phyloP scores from a whole-genome alignment of 2,888 invertebrate genomes.

The Drosophila mayaguana region DNA sequence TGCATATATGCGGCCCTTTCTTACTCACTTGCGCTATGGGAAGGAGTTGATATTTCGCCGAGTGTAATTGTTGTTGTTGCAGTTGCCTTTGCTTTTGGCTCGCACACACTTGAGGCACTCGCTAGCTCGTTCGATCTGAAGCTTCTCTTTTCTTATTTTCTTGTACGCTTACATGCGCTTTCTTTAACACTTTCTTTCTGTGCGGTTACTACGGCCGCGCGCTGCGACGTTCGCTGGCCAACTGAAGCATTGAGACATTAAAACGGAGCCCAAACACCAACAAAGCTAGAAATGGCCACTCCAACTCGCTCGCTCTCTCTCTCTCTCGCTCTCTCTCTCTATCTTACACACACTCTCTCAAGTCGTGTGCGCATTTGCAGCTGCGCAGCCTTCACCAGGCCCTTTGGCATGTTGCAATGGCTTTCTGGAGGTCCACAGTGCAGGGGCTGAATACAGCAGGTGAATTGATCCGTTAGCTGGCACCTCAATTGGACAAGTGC shows the following conservation, averaged over 20 bases:
- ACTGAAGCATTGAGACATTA: constrained; percentile 55
- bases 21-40: constrained; percentile 38
- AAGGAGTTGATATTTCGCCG: constrained; percentile 1
- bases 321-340: background rate
- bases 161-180: constrained; percentile 27
- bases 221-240: constrained; percentile 67
- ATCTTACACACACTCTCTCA: background rate
- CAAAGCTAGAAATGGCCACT: constrained; percentile 55
- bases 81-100: constrained; percentile 3
- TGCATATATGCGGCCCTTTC: constrained; percentile 5
- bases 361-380: constrained; percentile 11
- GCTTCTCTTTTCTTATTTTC: constrained; percentile 1
- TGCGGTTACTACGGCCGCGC: constrained; percentile 58
- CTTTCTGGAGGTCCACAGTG: constrained; percentile 1
- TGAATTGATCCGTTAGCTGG: constrained; percentile 35
- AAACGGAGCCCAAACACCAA: constrained; percentile 38
- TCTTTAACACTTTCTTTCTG: constrained; percentile 70
- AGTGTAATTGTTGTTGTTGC: constrained; percentile 3
- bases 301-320: constrained; percentile 24
- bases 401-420: constrained; percentile 8
- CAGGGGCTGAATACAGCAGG: constrained; percentile 21
- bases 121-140: constrained; percentile 15
- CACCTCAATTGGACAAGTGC: constrained; percentile 44
- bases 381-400: constrained; percentile 25
- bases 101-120: background rate